phyloP scores from a whole-genome alignment of 2,113 vertebrate species.

The Pituophis catenifer region DNA sequence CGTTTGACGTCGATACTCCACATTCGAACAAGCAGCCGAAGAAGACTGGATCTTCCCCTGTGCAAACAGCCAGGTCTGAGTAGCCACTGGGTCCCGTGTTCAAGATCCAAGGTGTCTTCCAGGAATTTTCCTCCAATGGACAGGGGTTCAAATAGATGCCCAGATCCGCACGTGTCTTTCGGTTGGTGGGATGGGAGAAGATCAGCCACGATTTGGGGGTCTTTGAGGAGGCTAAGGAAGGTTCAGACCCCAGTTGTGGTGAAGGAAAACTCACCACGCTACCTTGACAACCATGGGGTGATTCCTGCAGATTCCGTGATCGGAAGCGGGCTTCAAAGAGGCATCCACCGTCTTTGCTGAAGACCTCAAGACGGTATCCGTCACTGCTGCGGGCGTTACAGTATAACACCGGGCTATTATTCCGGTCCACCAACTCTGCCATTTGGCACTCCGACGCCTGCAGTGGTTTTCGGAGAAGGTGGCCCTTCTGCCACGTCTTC shows the following conservation, averaged over 20 bases:
- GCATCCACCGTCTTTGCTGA: conserved; percentile 72
- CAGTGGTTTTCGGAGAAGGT: conserved; percentile 36
- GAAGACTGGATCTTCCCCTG: conserved; percentile 45
- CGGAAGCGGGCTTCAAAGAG: conserved; percentile 67
- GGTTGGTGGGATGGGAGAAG: conserved; percentile 84
- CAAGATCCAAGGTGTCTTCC: conserved; percentile 80
- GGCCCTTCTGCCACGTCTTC: conserved; percentile 74
- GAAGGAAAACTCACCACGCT: conserved; percentile 85
- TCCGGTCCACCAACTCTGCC: conserved; percentile 73
- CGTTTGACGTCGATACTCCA: conserved; percentile 56
- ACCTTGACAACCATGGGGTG: conserved; percentile 81
- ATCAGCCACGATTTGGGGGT: conserved; percentile 69
- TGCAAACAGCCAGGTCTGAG: conserved; percentile 81
- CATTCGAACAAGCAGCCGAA: conserved; percentile 89
- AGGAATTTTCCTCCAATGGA: conserved; percentile 67
- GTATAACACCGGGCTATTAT: conserved; percentile 73
- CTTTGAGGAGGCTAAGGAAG: not conserved
- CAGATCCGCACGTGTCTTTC: conserved; percentile 69
- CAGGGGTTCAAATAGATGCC: conserved; percentile 83
- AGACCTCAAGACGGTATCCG: conserved; percentile 74
- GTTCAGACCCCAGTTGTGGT: not conserved
- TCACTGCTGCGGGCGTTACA: conserved; percentile 79
- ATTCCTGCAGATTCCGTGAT: conserved; percentile 72
- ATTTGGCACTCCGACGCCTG: conserved; percentile 83
- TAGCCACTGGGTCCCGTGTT: conserved; percentile 82